These are phyloP conservation scores for Aviceda subcristata DNA, from an alignment of 2,113 vertebrate genomes.

Conservation along the genomic window DNA sequence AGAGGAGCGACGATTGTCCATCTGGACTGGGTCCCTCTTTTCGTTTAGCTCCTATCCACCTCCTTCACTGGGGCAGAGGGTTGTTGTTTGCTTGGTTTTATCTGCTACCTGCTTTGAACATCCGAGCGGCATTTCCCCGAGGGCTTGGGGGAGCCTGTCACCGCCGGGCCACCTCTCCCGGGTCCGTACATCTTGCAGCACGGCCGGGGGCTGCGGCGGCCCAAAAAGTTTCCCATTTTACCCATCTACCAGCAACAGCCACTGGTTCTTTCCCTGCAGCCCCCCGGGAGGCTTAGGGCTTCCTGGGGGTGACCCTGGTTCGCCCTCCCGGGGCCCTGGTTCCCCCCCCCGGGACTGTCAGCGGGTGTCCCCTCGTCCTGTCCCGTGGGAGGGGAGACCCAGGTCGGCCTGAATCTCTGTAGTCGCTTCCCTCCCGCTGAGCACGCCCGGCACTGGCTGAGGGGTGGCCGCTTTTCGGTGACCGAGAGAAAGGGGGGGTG, in stretches of 20 bases:
- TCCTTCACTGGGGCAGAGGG: fast-evolving
- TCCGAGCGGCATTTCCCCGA: fast-evolving
- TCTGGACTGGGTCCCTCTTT: not conserved
- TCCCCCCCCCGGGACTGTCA: not conserved
- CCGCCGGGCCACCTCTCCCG: no score
- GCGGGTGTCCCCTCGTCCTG: not conserved
- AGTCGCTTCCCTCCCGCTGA: not conserved
- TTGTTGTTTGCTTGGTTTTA: not conserved
- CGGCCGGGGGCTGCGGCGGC: no score
- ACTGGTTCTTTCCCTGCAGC: not conserved
- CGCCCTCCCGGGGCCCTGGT: no score
- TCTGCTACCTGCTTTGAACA: not conserved
- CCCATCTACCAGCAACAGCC: not conserved
- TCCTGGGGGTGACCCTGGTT: not conserved
- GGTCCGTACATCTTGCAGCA: no score
- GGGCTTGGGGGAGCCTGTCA: not conserved
- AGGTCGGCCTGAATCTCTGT: not conserved
- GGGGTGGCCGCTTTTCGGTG: not conserved
- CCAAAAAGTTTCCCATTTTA: no score
- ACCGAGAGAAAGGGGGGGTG: no score
- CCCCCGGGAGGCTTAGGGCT: not conserved
- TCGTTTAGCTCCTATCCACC: not conserved
- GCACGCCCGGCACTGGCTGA: not conserved
- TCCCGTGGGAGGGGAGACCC: not conserved
- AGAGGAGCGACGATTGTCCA: not conserved